Conservation (phyloP, 2,888 invertebrate genomes). For the Drosophila vallismaia region DNA sequence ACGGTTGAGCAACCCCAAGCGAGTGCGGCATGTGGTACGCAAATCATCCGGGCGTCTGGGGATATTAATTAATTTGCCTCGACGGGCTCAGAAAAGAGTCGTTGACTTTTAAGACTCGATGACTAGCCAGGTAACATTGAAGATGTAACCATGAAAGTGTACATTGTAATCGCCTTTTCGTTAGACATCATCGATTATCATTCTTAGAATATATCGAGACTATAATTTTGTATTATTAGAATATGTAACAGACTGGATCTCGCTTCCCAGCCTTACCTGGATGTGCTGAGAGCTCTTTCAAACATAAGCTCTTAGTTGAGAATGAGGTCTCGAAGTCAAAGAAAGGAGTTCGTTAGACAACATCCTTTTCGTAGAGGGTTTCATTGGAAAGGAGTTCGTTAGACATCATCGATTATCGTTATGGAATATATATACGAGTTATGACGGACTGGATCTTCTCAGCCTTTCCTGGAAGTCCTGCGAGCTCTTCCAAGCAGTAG, state of each 20-base stretch:
- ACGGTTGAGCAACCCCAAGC: constrained; percentile 33
- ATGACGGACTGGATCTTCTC: no score
- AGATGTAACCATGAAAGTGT: background rate
- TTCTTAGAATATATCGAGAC: no score
- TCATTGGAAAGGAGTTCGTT: no score
- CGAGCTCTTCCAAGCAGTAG: no score
- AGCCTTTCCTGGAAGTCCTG: no score
- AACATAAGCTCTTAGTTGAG: constrained; percentile 66
- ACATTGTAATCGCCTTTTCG: no score
- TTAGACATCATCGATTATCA: no score
- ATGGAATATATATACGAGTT: background rate
- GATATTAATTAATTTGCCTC: constrained; percentile 44
- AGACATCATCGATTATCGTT: background rate
- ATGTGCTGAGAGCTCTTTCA: constrained; percentile 84
- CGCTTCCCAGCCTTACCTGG: constrained; percentile 82
- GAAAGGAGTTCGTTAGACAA: no score
- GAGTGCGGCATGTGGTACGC: constrained; percentile 45
- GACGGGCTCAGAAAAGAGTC: constrained; percentile 16
- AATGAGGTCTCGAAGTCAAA: constrained; percentile 84
- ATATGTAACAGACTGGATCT: constrained; percentile 74
- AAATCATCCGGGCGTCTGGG: constrained; percentile 44
- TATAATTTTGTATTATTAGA: no score
- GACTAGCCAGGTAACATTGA: constrained; percentile 1
- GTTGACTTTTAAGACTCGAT: constrained; percentile 25
- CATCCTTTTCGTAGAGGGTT: no score